Base-by-base conservation (phyloP, 2,888 invertebrate species). In the Anodontia alba region DNA sequence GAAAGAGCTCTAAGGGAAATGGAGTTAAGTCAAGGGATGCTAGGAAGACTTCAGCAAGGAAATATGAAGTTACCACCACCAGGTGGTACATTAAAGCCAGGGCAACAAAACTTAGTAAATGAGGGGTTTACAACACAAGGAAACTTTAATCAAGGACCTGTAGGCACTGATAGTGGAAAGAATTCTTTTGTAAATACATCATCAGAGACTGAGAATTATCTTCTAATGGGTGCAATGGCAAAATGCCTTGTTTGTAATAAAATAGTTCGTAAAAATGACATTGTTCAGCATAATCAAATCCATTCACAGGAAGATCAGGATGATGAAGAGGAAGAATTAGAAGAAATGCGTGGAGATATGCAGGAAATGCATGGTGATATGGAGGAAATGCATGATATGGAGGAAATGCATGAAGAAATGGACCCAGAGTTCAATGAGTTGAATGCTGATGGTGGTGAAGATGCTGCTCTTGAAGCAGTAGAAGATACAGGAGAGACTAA, bases 241-340 rank as follows among this genome's bases (percentile, higher is more conserved):
- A 82, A 83, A 74, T 85, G 85, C 51, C 72, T 83, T 36, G 67
- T 85, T 23, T 85, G 85, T 83, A 85, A 83, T 70, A 85, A 83
- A 70, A 69, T 85, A 17, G 72, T 85, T 33, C 49, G 85, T 15
- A 85, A 80, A 42, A 74, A 78, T 17, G 82, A 81, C 31, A 76
- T 80, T 69, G 76, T 76, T 36, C 68, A 73, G 38, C 85, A 85
- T 73, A 78, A 78, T 80, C 68, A 78, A 26, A 54, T 54, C 7
- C 85, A 85, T 74, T 29, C 78, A 49, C 73, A 78, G 17, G 82
- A 85, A 57, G 70, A 57, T 2, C 73, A 67, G 0, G 80, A 70
- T 23, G 82, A 73, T 12, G 81, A 80, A n/a, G 81, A 84, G 0
- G 84, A 78, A 31, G 69, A 69, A 15, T 29, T 31, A 8, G 23